Percentiles rank a stretch among this genome's conserved stretches.
These are phyloP conservation scores for Stenichneumon culpator DNA, from an alignment of 2,888 invertebrate genomes.

Conservation along the genomic window DNA sequence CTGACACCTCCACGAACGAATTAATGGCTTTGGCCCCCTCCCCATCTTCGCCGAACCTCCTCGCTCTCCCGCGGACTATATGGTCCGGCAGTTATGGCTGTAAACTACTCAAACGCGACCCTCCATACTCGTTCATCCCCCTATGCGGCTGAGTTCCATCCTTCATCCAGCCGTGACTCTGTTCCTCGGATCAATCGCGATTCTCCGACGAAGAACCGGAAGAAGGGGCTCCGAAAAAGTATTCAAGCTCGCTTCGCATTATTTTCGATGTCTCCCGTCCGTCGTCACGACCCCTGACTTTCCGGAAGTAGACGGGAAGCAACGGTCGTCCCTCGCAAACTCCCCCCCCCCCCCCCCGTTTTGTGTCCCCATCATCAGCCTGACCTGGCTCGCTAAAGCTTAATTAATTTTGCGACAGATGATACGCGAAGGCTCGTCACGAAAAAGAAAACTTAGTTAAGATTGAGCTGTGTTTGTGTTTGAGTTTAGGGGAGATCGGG, in stretches of 20 bases:
- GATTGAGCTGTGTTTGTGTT: too few relatives aligned
- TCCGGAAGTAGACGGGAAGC: slow-evolving; percentile 5
- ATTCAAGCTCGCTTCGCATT: background rate
- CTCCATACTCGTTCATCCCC: slow-evolving; percentile 44
- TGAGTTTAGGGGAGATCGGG: too few relatives aligned
- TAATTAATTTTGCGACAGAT: slow-evolving; percentile 51
- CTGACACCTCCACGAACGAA: slow-evolving; percentile 83
- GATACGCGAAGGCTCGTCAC: background rate
- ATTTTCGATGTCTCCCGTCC: background rate
- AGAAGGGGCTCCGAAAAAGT: background rate
- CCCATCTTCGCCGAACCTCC: slow-evolving; percentile 4
- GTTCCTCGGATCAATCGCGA: background rate
- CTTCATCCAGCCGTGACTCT: background rate
- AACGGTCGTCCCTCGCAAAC: background rate
- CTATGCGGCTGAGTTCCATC: slow-evolving; percentile 16
- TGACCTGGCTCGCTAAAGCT: background rate
- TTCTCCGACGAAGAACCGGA: background rate
- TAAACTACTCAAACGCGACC: slow-evolving; percentile 75
- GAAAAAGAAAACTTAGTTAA: too few relatives aligned
- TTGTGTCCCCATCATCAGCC: background rate
- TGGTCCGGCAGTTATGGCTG: slow-evolving; percentile 74
- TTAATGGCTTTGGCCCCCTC: slow-evolving; percentile 79
- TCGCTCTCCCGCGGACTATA: slow-evolving; percentile 14
- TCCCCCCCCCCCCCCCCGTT: too few relatives aligned
- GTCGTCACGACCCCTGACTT: background rate